A percentile compares a stretch with the other conserved stretches of the same genome.
Conservation (phyloP, 2,888 invertebrate species). For the Cephus pygmeus region DNA sequence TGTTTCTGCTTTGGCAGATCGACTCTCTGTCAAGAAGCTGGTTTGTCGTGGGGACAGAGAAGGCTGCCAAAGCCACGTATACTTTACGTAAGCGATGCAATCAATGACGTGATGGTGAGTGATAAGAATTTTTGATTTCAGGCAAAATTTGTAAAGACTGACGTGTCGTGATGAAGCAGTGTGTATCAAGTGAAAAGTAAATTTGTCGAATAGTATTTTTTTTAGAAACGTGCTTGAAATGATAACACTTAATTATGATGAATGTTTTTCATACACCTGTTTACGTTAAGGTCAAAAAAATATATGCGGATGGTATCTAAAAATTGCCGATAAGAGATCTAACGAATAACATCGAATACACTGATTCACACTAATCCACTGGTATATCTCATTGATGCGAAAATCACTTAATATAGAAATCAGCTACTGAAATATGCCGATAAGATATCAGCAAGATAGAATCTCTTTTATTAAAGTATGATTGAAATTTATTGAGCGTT, state of each 20-base stretch:
- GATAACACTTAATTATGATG: not conserved
- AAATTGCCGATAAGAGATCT: not conserved
- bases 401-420: not conserved
- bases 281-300: not conserved
- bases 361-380: not conserved
- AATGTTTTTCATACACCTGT: not conserved
- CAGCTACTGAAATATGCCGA: not conserved
- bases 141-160: not conserved
- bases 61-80: constrained; percentile 70
- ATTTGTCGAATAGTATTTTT: not conserved
- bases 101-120: constrained; percentile 53
- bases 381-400: not conserved
- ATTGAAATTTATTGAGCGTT: not conserved
- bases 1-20: constrained; percentile 97
- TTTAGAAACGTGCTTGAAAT: not conserved
- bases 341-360: not conserved
- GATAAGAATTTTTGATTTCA: not conserved
- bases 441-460: not conserved
- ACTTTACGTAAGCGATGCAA: constrained; percentile 56
- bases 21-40: constrained; percentile 82
- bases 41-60: constrained; percentile 85
- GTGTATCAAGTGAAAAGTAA: not conserved
- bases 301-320: not conserved
- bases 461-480: not conserved
- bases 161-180: not conserved